Evolutionary conservation across 2,888 invertebrate genomes (phyloP), one percentile per base, ranked within the genome.

Genomic region (Erannis defoliaria): DNA sequence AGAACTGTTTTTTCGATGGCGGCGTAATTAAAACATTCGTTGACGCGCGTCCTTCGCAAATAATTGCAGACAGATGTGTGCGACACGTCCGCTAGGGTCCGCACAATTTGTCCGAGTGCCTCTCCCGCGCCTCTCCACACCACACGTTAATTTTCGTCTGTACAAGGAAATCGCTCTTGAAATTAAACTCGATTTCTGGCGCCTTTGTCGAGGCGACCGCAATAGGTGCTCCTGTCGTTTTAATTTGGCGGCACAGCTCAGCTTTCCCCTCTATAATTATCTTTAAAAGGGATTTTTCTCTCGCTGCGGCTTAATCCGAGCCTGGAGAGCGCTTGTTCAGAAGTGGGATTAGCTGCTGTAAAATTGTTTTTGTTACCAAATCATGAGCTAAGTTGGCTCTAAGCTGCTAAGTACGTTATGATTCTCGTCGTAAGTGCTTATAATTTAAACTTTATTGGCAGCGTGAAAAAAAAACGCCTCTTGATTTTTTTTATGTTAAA

Each of bases 61-160:
- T 73, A 66, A 69, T 68, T 56, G 59, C 33, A 49, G 49, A 50
- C 67, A 67, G 58, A 58, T 64, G 67, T 50, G 37, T 49, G 49
- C 58, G 67, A 60, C 64, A 62, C 62, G 64, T 62, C 18, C 55
- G 18, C 45, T 70, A 70, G 83, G 82, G 82, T 79, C 85, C 84
- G 83, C 84, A 85, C 90, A 90, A 90, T 89, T 88, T 88, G 79
- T 81, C 83, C 65, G 78, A 89, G 89, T 71, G 78, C 78, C 80
- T 68, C 82, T 45, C 10, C 26, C 26, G 16, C 3, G n/a, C 46
- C 46, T 46, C 46, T 86, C 80, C 55, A 75, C 75, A 72, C 77
- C 82, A 77, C 83, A 82, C 82, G 84, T 81, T 85, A 84, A 86
- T 86, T 85, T 81, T 55, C 77, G 74, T 70, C 79, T 66, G 78